A percentile compares a stretch with the other conserved stretches of the same genome.
Evolutionary conservation across 2,113 vertebrate genomes (phyloP).

Genomic region (Serilophus lunatus): DNA sequence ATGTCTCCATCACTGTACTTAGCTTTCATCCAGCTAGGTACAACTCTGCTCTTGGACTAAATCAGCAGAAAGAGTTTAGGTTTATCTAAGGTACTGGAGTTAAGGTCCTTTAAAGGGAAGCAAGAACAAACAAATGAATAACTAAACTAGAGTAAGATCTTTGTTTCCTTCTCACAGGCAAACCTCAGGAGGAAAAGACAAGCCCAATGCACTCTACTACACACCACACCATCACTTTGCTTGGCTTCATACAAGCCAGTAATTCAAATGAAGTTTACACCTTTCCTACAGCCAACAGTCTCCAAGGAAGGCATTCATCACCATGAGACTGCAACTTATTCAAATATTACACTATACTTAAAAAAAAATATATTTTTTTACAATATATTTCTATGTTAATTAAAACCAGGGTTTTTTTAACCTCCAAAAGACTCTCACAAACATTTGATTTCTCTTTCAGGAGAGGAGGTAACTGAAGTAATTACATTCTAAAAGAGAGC

Average conservation of each 20-base stretch:
- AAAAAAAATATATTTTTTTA: background rate
- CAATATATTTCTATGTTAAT: background rate
- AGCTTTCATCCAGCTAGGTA: background rate
- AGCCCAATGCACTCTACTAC: background rate
- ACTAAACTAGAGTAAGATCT: background rate
- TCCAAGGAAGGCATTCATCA: background rate
- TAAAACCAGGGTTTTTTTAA: fast-evolving
- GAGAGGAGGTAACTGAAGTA: background rate
- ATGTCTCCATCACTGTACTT: background rate
- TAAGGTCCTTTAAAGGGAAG: background rate
- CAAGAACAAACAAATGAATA: background rate
- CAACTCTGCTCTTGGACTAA: background rate
- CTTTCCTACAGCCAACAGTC: background rate
- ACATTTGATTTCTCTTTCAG: background rate
- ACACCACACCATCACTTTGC: background rate
- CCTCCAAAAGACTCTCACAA: background rate
- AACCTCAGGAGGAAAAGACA: background rate
- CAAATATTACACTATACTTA: background rate
- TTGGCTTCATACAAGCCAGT: background rate
- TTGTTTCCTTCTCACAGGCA: background rate
- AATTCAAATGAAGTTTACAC: background rate
- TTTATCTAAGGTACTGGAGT: background rate
- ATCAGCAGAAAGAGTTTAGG: background rate
- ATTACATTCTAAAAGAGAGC: background rate
- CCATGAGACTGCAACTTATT: background rate